Percentiles rank a stretch among this genome's conserved stretches.
phyloP scores from a whole-genome alignment of 2,888 invertebrate species.

The Cordilura impudica region DNA sequence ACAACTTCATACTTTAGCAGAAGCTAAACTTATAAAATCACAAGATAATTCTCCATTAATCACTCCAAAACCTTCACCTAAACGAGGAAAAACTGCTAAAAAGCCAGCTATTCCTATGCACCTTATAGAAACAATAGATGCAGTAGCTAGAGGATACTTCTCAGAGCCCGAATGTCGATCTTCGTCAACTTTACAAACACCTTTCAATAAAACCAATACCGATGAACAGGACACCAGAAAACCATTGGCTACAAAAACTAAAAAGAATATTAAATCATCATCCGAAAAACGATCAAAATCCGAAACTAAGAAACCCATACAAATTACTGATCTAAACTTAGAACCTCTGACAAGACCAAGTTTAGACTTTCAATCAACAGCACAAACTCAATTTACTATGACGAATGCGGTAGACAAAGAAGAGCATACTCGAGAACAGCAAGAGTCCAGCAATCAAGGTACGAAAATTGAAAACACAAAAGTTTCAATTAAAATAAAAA shows the following conservation, averaged over 20 bases:
- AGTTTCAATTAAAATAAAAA: conserved; percentile 10
- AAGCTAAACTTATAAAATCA: conserved; percentile 3
- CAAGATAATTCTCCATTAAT: conserved; percentile 32
- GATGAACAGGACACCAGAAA: conserved; percentile 62
- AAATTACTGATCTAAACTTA: background rate
- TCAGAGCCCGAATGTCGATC: conserved; percentile 74
- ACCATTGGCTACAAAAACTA: conserved; percentile 58
- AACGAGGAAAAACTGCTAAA: conserved; percentile 67
- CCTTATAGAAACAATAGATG: conserved; percentile 71
- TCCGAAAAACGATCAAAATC: conserved; percentile 78
- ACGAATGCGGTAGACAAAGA: conserved; percentile 9
- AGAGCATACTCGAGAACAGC: background rate
- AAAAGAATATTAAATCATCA: conserved; percentile 57
- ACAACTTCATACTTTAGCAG: background rate
- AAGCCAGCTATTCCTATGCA: conserved; percentile 69
- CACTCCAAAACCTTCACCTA: conserved; percentile 70
- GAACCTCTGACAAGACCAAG: conserved; percentile 36
- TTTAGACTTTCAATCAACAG: conserved; percentile 15
- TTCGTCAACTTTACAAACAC: background rate
- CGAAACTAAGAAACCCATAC: conserved; percentile 76
- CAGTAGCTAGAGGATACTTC: conserved; percentile 75
- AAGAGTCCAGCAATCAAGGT: background rate
- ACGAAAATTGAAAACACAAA: background rate
- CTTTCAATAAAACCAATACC: conserved; percentile 10
- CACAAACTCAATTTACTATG: conserved; percentile 36